Conservation (phyloP, 2,888 invertebrate genomes). For the Strigamia maritima region DNA sequence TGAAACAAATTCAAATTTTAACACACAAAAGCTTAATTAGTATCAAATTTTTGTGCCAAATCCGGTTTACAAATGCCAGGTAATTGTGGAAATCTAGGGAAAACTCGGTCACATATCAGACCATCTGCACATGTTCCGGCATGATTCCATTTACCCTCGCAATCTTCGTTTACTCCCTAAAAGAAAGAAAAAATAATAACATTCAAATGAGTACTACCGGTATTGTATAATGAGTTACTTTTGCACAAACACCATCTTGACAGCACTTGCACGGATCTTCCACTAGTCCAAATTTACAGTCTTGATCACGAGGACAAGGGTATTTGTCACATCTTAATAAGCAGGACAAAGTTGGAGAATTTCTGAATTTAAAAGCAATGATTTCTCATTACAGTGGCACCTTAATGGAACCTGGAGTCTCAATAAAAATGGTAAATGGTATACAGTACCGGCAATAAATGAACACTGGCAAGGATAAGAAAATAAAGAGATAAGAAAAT, state of each 20-base stretch:
- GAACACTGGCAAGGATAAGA: background rate
- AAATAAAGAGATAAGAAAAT: background rate
- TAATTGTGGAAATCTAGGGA: background rate
- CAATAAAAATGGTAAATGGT: too few relatives aligned
- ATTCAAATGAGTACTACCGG: too few relatives aligned
- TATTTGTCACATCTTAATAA: background rate
- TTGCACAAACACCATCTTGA: background rate
- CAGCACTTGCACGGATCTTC: background rate
- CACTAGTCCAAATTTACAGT: background rate
- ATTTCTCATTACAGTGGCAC: too few relatives aligned
- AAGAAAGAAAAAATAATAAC: background rate
- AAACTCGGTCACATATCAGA: background rate
- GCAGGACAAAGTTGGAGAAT: background rate
- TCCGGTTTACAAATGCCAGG: background rate
- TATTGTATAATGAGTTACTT: background rate
- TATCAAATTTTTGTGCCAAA: too few relatives aligned
- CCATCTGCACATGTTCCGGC: background rate
- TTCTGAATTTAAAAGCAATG: background rate
- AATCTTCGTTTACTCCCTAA: background rate
- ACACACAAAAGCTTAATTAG: too few relatives aligned
- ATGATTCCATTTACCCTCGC: background rate
- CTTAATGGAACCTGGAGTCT: too few relatives aligned
- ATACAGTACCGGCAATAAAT: background rate
- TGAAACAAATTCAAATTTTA: too few relatives aligned
- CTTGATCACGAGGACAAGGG: background rate